Conservation (phyloP, 2,888 invertebrate species). For the Yponomeuta cagnagella region DNA sequence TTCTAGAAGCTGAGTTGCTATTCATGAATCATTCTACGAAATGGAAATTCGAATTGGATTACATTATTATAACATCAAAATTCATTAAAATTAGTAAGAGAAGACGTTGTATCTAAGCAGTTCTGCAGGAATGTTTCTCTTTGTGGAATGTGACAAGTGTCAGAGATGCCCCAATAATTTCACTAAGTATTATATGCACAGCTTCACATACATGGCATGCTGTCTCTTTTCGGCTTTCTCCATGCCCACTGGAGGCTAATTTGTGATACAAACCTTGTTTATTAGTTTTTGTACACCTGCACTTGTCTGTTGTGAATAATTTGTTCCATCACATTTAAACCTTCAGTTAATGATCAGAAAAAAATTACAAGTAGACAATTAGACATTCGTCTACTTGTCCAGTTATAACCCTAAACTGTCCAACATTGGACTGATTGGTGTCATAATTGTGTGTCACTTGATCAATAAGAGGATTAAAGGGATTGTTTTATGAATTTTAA, state of each 20-base stretch:
- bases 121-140: slow-evolving; percentile 24
- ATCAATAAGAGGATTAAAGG: too few species aligned
- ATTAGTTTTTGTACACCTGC: too few species aligned
- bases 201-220: slow-evolving; percentile 7
- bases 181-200: slow-evolving; percentile 27
- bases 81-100: neutral
- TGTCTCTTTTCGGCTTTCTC: slow-evolving; percentile 13
- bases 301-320: too few species aligned
- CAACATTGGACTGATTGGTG: too few species aligned
- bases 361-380: too few species aligned
- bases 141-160: slow-evolving; percentile 35
- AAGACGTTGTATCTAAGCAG: neutral
- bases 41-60: neutral
- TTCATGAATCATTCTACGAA: neutral
- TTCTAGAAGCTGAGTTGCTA: neutral
- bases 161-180: slow-evolving; percentile 55
- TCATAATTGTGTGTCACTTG: too few species aligned
- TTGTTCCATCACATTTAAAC: too few species aligned
- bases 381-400: too few species aligned
- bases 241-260: neutral
- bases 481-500: too few species aligned
- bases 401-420: too few species aligned
- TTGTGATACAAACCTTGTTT: neutral
- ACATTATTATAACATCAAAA: neutral
- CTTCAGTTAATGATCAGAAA: too few species aligned